Conservation (phyloP, 2,888 invertebrate species). For the Scaptomyza reducta region DNA sequence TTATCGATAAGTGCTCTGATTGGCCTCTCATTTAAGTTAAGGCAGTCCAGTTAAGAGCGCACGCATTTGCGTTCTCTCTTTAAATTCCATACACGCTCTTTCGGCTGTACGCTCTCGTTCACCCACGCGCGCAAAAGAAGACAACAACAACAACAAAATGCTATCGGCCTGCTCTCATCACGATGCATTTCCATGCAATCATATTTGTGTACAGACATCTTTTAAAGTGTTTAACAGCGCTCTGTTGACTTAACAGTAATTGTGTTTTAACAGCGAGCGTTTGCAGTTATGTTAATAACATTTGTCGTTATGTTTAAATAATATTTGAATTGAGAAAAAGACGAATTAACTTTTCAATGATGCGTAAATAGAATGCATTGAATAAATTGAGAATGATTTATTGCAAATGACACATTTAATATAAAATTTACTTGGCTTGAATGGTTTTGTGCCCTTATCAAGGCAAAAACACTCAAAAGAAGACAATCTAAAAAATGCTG, state of each 20-base stretch:
- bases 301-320: constrained; percentile 33
- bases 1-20: constrained; percentile 51
- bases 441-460: not conserved
- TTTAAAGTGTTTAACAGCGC: not conserved
- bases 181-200: constrained; percentile 41
- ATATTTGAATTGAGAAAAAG: not conserved
- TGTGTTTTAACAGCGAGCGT: not conserved
- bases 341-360: not conserved
- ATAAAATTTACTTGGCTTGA: not conserved
- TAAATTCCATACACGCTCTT: constrained; percentile 26
- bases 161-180: constrained; percentile 23
- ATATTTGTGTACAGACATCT: constrained; percentile 5
- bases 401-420: not conserved
- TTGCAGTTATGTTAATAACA: constrained; percentile 8
- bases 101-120: constrained; percentile 14
- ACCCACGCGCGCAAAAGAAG: constrained; percentile 35
- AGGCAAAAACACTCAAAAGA: constrained; percentile 1
- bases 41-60: constrained; percentile 29
- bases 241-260: constrained; percentile 12
- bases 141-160: constrained; percentile 16
- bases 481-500: constrained; percentile 9
- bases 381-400: no score
- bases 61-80: constrained; percentile 30
- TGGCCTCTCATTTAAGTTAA: constrained; percentile 12
- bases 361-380: not conserved